phyloP scores from a whole-genome alignment of 2,888 invertebrate species.

The Clistopyga incitator region DNA sequence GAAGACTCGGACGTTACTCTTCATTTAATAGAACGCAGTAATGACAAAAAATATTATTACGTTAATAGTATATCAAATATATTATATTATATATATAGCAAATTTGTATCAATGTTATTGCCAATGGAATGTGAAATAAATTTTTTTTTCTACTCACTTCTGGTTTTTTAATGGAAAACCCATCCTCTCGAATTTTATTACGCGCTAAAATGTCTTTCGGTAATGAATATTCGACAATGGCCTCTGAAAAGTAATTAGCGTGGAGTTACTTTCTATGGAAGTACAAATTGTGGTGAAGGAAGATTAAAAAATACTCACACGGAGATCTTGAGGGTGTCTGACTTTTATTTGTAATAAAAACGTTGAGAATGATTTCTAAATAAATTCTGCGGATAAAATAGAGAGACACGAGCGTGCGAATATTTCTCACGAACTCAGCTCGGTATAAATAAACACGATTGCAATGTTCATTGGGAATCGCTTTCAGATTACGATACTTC shows the following conservation, averaged over 20 bases:
- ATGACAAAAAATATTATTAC: slow-evolving; percentile 66
- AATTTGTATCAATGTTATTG: slow-evolving; percentile 79
- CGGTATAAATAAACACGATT: neutral
- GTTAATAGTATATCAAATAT: slow-evolving; percentile 72
- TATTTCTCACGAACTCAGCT: neutral
- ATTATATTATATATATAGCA: slow-evolving; percentile 73
- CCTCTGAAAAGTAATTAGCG: too few relatives aligned
- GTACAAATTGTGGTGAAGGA: neutral
- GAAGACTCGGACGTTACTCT: slow-evolving; percentile 9
- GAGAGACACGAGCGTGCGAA: neutral
- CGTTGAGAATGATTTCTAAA: slow-evolving; percentile 17
- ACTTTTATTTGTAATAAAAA: slow-evolving; percentile 50
- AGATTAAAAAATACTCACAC: neutral
- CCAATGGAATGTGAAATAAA: slow-evolving; percentile 79
- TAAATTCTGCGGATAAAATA: slow-evolving; percentile 1
- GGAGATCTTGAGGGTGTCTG: neutral
- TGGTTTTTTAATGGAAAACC: slow-evolving; percentile 1
- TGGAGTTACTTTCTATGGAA: neutral
- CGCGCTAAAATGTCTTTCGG: neutral
- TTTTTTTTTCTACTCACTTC: slow-evolving; percentile 69
- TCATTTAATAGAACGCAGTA: slow-evolving; percentile 18
- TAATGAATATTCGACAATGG: neutral
- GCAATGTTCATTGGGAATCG: neutral
- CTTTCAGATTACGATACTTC: neutral
- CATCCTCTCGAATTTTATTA: neutral